Evolutionary conservation across 2,888 invertebrate genomes (phyloP), one percentile per base, ranked within the genome.

Genomic region (Gisinianus flammeolus): DNA sequence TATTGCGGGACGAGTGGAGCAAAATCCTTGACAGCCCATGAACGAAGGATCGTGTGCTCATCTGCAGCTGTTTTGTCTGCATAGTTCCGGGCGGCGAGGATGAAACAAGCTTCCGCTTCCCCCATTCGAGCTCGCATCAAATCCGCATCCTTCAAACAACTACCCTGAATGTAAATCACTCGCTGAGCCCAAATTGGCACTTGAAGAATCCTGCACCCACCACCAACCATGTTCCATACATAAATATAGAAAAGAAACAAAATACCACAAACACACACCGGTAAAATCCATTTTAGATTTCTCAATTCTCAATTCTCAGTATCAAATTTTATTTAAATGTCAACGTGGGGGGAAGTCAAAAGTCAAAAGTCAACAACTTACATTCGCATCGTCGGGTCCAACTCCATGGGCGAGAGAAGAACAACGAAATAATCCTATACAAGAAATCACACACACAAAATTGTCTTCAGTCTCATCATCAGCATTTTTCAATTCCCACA

Each of bases 11-110:
- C 97, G 86, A 91, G 92, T 24, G 98, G 98, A 0, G 97, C 97
- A 87, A 96, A 98, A 88, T 98, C 98, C 88, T 98, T 97, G 72
- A 98, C 97, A 62, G 98, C 98, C 98, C 98, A 98, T 10, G 98
- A 97, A 84, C 96, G 88, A 79, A 93, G 88, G 81, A 93, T 92
- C 4, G 92, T 92, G 86, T 92, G 92, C 85, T 93, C 92, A 85
- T 93, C 93, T 12, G 97, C 96, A 76, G 97, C 97, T 75, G 95
- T 95, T 89, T 96, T 96, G 87, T 98, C 97, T 10, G 94, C 94
- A 87, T 97, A 96, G 89, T 96, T 97, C 85, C 98, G 91, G 6
- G 97, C 97, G 0, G 98, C 97, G 64, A 98, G 89, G 84, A 98
- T 94, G 87, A 98, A 98, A 87, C 97, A 98, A 0, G 98, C 97